These are phyloP conservation scores for Uloborus diversus DNA, from an alignment of 1,140 invertebrate species.

Conservation along the genomic window DNA sequence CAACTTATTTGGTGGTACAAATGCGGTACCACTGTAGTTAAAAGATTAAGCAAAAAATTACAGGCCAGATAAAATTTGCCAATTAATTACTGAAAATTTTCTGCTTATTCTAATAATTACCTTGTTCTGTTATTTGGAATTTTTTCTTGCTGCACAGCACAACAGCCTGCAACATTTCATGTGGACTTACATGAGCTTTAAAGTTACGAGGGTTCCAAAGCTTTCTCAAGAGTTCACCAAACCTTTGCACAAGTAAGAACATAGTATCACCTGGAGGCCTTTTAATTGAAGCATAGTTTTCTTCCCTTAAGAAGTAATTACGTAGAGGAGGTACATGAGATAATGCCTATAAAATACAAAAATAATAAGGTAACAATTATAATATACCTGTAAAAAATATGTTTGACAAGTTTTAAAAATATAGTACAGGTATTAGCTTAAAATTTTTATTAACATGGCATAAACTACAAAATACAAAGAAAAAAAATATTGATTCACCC, in stretches of 20 bases:
- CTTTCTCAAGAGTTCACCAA: conserved; percentile 97
- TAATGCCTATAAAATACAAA: conserved; percentile 76
- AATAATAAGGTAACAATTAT: conserved; percentile 14
- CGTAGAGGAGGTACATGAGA: conserved; percentile 93
- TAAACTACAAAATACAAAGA: not conserved
- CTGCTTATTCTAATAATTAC: conserved; percentile 70
- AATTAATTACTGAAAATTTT: not conserved
- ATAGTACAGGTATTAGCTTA: not conserved
- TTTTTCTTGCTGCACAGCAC: conserved; percentile 97
- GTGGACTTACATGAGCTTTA: conserved; percentile 98
- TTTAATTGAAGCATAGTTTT: conserved; percentile 89
- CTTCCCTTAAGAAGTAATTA: conserved; percentile 94
- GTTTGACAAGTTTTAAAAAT: no score
- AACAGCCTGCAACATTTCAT: conserved; percentile 99
- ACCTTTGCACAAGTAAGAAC: conserved; percentile 92
- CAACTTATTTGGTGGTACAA: no score
- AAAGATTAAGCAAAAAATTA: not conserved
- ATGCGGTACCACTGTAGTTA: no score
- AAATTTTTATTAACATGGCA: not conserved
- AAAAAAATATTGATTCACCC: not conserved
- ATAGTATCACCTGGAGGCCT: conserved; percentile 91
- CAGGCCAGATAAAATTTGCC: not conserved
- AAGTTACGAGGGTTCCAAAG: conserved; percentile 99
- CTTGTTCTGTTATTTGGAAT: conserved; percentile 99
- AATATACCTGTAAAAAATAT: no score